phyloP scores from a whole-genome alignment of 1,140 invertebrate genomes.

The Drosophila oshimai region DNA sequence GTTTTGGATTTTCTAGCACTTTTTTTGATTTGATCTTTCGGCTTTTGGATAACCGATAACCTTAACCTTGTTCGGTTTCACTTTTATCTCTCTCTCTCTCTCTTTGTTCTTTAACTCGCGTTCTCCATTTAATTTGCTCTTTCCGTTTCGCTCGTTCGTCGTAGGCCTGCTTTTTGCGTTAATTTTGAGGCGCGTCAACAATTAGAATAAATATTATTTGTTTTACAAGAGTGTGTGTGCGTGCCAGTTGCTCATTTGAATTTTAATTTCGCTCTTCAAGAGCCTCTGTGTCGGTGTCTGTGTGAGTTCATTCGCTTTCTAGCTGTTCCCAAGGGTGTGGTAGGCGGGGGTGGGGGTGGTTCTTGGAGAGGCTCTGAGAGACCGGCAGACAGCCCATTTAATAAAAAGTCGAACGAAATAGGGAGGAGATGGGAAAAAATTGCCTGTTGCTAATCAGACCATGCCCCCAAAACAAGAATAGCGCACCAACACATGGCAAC shows the following conservation, averaged over 20 bases:
- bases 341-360: not conserved
- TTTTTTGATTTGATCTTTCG: slow-evolving; percentile 30
- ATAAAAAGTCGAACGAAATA: slow-evolving; percentile 47
- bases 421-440: not conserved
- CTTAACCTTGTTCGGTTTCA: slow-evolving; percentile 7
- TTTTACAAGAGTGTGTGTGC: not conserved
- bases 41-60: slow-evolving; percentile 8
- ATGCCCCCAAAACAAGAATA: slow-evolving; percentile 57
- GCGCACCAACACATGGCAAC: slow-evolving; percentile 18
- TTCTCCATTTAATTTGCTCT: slow-evolving; percentile 17
- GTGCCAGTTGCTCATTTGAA: slow-evolving; percentile 38
- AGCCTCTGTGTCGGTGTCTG: not conserved
- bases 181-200: slow-evolving; percentile 35
- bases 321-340: slow-evolving; percentile 1
- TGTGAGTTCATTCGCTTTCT: slow-evolving; percentile 46
- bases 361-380: not conserved
- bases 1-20: not conserved
- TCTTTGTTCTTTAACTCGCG: not conserved
- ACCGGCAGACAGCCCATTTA: slow-evolving; percentile 25
- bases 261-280: slow-evolving; percentile 16
- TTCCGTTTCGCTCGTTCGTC: slow-evolving; percentile 30
- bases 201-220: slow-evolving; percentile 44
- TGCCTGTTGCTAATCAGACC: slow-evolving; percentile 69
- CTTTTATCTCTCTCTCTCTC: slow-evolving; percentile 1
- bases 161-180: slow-evolving; percentile 29